phyloP scores from a whole-genome alignment of 2,888 invertebrate genomes.

The Prenolepis imparis region DNA sequence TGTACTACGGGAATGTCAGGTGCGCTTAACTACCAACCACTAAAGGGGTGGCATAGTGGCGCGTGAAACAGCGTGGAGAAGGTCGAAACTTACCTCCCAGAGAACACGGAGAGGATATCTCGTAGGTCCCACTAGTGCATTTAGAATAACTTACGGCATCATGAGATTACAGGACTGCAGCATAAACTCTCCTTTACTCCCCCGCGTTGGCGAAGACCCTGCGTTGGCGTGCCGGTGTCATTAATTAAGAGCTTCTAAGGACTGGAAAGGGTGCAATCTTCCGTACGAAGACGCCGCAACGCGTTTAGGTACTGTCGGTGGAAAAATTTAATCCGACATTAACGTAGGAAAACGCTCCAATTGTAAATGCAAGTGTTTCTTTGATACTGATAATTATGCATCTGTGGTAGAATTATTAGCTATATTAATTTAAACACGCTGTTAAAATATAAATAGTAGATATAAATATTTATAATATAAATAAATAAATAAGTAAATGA shows the following conservation, averaged over 20 bases:
- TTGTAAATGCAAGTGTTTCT: conserved; percentile 55
- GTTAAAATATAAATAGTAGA: not conserved
- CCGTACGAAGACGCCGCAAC: conserved; percentile 65
- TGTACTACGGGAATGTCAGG: conserved; percentile 74
- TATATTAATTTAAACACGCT: not conserved
- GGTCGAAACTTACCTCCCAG: conserved; percentile 81
- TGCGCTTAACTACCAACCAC: conserved; percentile 76
- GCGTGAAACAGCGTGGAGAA: conserved; percentile 71
- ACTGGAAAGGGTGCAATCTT: conserved; percentile 81
- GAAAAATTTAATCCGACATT: conserved; percentile 68
- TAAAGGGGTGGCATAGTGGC: conserved; percentile 70
- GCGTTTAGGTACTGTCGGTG: conserved; percentile 62
- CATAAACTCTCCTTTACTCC: conserved; percentile 82
- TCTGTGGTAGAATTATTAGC: not conserved
- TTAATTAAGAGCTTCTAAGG: conserved; percentile 85
- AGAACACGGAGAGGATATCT: conserved; percentile 82
- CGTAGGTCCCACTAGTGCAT: conserved; percentile 84
- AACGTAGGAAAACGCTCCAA: conserved; percentile 61
- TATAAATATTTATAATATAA: not conserved
- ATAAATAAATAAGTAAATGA: not conserved
- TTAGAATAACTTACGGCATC: conserved; percentile 85
- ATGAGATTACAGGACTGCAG: conserved; percentile 85
- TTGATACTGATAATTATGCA: not conserved
- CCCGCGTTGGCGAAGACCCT: conserved; percentile 62
- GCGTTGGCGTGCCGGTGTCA: conserved; percentile 75